Conservation (phyloP, 2,888 invertebrate genomes). For the Beris morrisii region DNA sequence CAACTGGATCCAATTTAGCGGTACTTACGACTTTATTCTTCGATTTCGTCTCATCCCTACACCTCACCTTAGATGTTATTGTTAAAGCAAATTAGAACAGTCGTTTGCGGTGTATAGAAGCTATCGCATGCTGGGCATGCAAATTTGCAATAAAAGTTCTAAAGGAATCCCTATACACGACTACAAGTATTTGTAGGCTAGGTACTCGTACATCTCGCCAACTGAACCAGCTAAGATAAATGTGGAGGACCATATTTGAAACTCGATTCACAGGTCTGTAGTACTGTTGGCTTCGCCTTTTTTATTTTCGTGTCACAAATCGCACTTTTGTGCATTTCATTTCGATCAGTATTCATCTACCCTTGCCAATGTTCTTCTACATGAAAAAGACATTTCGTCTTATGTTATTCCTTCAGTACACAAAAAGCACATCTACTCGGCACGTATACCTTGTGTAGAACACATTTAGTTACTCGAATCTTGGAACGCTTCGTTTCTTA, state of each 20-base stretch:
- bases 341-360: background rate
- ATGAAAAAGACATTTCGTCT: constrained; percentile 31
- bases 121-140: background rate
- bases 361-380: constrained; percentile 7
- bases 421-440: constrained; percentile 26
- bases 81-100: constrained; percentile 1
- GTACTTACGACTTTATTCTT: no score
- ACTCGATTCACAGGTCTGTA: no score
- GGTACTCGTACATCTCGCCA: no score
- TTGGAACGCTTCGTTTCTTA: background rate
- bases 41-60: no score
- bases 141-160: constrained; percentile 7
- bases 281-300: no score
- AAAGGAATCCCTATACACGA: background rate
- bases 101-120: background rate
- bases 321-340: constrained; percentile 19
- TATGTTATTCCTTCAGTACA: constrained; percentile 22
- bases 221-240: no score
- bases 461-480: constrained; percentile 16
- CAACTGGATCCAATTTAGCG: background rate
- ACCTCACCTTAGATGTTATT: background rate
- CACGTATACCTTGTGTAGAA: constrained; percentile 2
- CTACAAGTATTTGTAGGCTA: no score
- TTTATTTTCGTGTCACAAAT: no score
- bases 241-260: background rate